phyloP scores from a whole-genome alignment of 2,797 vertebrate species.

The Odontamblyopus lacepedii region DNA sequence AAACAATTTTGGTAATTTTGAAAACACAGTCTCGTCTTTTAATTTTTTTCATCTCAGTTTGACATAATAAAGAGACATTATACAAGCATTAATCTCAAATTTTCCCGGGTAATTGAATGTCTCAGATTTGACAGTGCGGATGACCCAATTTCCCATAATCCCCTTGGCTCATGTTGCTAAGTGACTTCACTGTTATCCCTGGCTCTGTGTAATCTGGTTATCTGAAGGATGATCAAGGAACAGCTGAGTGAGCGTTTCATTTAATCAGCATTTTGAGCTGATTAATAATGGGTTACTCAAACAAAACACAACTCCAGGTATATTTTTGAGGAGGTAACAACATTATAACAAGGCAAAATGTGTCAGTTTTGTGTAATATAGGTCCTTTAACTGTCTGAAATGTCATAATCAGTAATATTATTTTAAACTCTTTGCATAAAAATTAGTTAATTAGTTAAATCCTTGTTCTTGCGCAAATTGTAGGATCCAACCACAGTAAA shows the following conservation, averaged over 20 bases:
- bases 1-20: too few relatives aligned
- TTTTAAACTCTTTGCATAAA: too few relatives aligned
- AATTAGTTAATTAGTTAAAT: too few relatives aligned
- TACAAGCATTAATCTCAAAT: constrained; percentile 53
- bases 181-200: constrained; percentile 24
- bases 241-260: constrained; percentile 65
- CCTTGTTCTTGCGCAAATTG: too few relatives aligned
- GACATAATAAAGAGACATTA: constrained; percentile 31
- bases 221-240: constrained; percentile 58
- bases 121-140: constrained; percentile 34
- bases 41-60: constrained; percentile 36
- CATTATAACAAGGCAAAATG: too few relatives aligned
- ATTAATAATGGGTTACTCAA: too few relatives aligned
- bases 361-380: too few relatives aligned
- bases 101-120: constrained; percentile 34
- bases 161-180: constrained; percentile 71
- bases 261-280: constrained; percentile 12
- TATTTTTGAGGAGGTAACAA: too few relatives aligned
- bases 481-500: too few relatives aligned
- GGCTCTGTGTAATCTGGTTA: constrained; percentile 73
- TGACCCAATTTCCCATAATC: constrained; percentile 79
- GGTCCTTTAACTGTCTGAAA: neutral
- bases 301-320: too few relatives aligned
- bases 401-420: too few relatives aligned
- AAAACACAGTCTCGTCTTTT: neutral